Percentiles rank a stretch among this genome's conserved stretches.
Conservation (phyloP, 2,797 vertebrate species). For the Micrastur ruficollis region DNA sequence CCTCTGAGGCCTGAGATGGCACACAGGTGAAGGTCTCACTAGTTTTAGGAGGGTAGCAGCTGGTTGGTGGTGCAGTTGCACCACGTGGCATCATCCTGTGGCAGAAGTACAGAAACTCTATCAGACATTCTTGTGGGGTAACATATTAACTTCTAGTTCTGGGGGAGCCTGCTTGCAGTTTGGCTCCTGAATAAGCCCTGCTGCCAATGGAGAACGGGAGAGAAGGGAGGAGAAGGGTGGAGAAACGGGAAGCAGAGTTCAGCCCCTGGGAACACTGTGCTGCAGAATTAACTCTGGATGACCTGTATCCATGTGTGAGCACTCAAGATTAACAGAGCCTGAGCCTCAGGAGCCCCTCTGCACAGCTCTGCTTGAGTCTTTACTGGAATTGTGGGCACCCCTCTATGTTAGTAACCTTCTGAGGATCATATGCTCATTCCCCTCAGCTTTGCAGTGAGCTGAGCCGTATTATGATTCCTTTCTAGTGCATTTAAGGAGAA, state of each 20-base stretch:
- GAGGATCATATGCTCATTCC: rapidly evolving
- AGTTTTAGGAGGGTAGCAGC: background rate
- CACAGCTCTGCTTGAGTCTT: background rate
- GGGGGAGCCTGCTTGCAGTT: background rate
- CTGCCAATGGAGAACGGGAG: background rate
- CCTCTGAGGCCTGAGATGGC: background rate
- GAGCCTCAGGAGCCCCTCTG: background rate
- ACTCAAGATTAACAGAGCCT: background rate
- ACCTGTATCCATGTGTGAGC: background rate
- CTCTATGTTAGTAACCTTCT: background rate
- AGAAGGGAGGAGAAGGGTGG: background rate
- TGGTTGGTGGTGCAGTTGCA: background rate
- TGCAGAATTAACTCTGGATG: background rate
- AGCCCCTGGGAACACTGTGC: background rate
- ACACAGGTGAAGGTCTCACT: background rate
- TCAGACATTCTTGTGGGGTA: background rate
- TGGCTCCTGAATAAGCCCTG: slow-evolving; percentile 1
- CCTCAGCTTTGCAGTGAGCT: background rate
- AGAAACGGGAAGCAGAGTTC: background rate
- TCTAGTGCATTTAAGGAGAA: background rate
- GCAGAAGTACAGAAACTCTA: background rate
- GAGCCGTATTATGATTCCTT: background rate
- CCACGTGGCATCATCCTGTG: background rate
- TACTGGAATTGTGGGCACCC: background rate
- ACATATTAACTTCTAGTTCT: background rate